Evolutionary conservation across 2,888 invertebrate genomes (phyloP).

Genomic region (Mactromeris polynyma): DNA sequence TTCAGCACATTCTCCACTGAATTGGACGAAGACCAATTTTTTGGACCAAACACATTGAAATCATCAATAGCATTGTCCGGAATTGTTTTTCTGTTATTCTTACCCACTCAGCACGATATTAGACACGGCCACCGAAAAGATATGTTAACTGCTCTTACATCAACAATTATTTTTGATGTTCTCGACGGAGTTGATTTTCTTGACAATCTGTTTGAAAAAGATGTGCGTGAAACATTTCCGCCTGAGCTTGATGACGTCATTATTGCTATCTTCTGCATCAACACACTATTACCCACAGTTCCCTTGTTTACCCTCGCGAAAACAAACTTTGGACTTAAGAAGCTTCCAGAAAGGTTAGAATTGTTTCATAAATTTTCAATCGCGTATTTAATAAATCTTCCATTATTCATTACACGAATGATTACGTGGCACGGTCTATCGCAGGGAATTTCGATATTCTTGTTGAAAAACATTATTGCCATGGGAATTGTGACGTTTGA

Average conservation of each 20-base stretch:
- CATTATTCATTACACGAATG: constrained; percentile 88
- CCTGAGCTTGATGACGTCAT: constrained; percentile 87
- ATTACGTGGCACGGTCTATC: constrained; percentile 88
- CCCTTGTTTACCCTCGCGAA: constrained; percentile 89
- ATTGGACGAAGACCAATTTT: constrained; percentile 85
- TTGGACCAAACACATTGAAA: constrained; percentile 87
- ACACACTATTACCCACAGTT: constrained; percentile 89
- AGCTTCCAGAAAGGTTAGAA: constrained; percentile 79
- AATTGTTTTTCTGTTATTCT: constrained; percentile 88
- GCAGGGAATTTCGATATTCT: constrained; percentile 89
- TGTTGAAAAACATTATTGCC: constrained; percentile 89
- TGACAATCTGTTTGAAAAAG: constrained; percentile 87
- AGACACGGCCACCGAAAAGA: constrained; percentile 88
- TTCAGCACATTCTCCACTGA: constrained; percentile 86
- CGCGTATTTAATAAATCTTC: constrained; percentile 89
- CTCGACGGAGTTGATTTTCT: constrained; percentile 89
- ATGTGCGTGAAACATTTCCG: constrained; percentile 73
- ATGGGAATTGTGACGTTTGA: constrained; percentile 87
- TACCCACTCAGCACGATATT: constrained; percentile 89
- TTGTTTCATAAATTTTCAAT: constrained; percentile 88
- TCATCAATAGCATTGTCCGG: constrained; percentile 87
- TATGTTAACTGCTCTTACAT: constrained; percentile 88
- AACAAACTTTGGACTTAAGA: constrained; percentile 87
- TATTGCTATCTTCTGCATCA: constrained; percentile 88
- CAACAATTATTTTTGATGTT: constrained; percentile 89